Conservation (phyloP, 92 coral and sea anemone species). For the Micromussa lordhowensis region DNA sequence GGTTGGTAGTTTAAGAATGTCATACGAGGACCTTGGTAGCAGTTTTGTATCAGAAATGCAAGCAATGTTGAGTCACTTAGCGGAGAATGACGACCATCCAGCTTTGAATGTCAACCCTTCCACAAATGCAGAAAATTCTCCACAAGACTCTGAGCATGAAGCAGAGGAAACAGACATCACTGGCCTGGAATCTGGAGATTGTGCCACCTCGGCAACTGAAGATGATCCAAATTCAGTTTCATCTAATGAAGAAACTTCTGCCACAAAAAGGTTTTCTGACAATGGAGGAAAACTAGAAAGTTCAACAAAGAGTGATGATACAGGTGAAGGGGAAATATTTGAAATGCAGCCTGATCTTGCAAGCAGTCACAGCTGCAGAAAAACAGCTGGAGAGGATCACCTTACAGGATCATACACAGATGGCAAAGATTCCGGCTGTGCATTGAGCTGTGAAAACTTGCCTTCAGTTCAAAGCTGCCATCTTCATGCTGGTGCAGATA, state of each 20-base stretch:
- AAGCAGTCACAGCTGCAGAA: constrained; percentile 2
- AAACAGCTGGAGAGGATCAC: not conserved
- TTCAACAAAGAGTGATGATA: not conserved
- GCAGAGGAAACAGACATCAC: not conserved
- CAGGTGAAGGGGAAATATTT: not conserved
- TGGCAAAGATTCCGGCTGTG: constrained; percentile 71
- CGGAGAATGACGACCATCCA: constrained; percentile 11
- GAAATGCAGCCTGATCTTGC: constrained; percentile 10
- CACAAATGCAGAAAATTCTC: constrained; percentile 15
- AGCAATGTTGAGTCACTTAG: constrained; percentile 67
- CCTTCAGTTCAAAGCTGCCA: constrained; percentile 11
- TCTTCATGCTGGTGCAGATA: not conserved
- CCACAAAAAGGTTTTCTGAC: not conserved
- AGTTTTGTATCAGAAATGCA: constrained; percentile 90
- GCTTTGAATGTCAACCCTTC: constrained; percentile 11
- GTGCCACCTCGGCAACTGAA: not conserved
- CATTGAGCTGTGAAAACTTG: constrained; percentile 60
- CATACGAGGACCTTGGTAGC: constrained; percentile 72
- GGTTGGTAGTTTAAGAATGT: constrained; percentile 53
- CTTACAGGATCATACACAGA: constrained; percentile 14
- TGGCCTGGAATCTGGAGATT: not conserved
- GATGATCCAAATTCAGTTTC: not conserved
- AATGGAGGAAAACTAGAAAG: not conserved
- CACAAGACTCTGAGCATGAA: constrained; percentile 1
- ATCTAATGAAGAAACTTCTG: not conserved